Evolutionary conservation across 2,888 invertebrate species (phyloP).

Genomic region (Drosophila ezoana): DNA sequence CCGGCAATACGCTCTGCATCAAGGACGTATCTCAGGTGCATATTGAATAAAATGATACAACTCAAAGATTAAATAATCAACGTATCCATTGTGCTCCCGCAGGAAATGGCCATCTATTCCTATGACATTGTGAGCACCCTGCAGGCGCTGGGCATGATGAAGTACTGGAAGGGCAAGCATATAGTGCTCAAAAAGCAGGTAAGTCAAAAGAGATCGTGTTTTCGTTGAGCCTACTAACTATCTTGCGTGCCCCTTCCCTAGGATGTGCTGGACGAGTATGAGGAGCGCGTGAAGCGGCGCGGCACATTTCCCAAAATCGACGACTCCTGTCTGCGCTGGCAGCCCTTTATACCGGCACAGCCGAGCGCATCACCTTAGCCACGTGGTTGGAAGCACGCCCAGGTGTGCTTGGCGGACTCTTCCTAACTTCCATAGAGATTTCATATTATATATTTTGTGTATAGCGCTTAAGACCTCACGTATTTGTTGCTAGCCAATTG

Average conservation of each 20-base stretch:
- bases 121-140: slow-evolving; percentile 99
- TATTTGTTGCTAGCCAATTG: slow-evolving; percentile 65
- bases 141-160: slow-evolving; percentile 98
- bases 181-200: slow-evolving; percentile 97
- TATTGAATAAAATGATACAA: background rate
- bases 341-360: slow-evolving; percentile 89
- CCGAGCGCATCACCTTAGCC: slow-evolving; percentile 80
- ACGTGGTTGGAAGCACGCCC: slow-evolving; percentile 69
- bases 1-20: slow-evolving; percentile 95
- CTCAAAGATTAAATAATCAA: background rate
- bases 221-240: too few relatives aligned
- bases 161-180: slow-evolving; percentile 99
- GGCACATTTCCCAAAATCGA: slow-evolving; percentile 95
- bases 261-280: slow-evolving; percentile 97
- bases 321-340: slow-evolving; percentile 94
- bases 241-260: slow-evolving; percentile 81
- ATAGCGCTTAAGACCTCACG: slow-evolving; percentile 37
- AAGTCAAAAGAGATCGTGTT: slow-evolving; percentile 49
- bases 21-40: slow-evolving; percentile 90
- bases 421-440: slow-evolving; percentile 44
- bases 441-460: slow-evolving; percentile 24
- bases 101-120: slow-evolving; percentile 97
- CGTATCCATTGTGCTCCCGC: background rate
- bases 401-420: slow-evolving; percentile 69
- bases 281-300: slow-evolving; percentile 91